Percentiles rank a stretch among this genome's conserved stretches.
These are phyloP conservation scores for Drosophila persimilis DNA, from an alignment of 1,140 invertebrate species.

Conservation along the genomic window DNA sequence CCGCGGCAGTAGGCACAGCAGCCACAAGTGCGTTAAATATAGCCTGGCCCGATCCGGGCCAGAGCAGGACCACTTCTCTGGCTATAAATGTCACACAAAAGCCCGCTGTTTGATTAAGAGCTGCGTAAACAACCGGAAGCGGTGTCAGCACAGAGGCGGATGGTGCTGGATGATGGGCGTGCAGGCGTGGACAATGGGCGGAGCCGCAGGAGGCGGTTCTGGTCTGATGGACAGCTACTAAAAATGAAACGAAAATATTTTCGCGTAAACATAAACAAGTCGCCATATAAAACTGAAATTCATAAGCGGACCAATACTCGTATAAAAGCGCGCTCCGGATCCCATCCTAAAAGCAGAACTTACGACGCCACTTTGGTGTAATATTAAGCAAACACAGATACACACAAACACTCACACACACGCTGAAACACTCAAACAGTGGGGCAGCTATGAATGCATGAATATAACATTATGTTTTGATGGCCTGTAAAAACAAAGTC, in stretches of 20 bases:
- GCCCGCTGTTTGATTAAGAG: constrained; percentile 67
- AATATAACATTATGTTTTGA: constrained; percentile 48
- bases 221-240: constrained; percentile 29
- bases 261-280: constrained; percentile 68
- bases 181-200: not conserved
- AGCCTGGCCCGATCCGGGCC: constrained; percentile 12
- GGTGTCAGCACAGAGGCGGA: not conserved
- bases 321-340: constrained; percentile 39
- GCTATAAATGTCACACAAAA: constrained; percentile 65
- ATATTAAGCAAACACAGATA: constrained; percentile 5
- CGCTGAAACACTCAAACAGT: not conserved
- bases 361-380: constrained; percentile 43
- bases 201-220: not conserved
- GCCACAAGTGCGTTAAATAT: constrained; percentile 60
- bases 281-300: constrained; percentile 50
- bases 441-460: constrained; percentile 26
- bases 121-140: constrained; percentile 61
- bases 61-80: constrained; percentile 5
- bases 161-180: not conserved
- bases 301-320: constrained; percentile 26
- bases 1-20: not conserved
- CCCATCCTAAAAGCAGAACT: constrained; percentile 21
- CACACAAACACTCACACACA: constrained; percentile 7
- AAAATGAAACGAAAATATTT: constrained; percentile 75
- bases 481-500: constrained; percentile 36